Evolutionary conservation across 1,140 invertebrate genomes (phyloP), one percentile per base, ranked within the genome.

Genomic region (Contarinia nasturtii): DNA sequence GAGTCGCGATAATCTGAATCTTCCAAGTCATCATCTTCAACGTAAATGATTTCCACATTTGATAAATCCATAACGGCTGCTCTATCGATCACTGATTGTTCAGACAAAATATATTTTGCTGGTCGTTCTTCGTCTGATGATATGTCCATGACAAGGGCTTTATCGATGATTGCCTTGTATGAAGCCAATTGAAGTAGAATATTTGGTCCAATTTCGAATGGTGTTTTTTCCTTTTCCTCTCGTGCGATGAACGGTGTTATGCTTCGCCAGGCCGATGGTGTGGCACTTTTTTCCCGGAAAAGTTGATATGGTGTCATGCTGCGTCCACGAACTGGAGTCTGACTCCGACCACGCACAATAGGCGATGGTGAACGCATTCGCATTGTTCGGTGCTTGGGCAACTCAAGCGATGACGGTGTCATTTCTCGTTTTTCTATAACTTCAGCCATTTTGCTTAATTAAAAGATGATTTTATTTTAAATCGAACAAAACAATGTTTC

Each of bases 1-100:
- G 41, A 43, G 7, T 43, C 43, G 7, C 43, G 7, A n/a, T 27
- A 19, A 44, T 22, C 43, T 15, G 41, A 43, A 27, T 44, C 43
- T 27, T n/a, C 14, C 8, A 22, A 19, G 12, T 27, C 27, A 33
- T 44, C 43, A 44, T 63, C 61, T 50, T 63, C 61, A 4, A 63
- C 57, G 49, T 63, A 63, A 36, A 63, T 63, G 57, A 63, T 61
- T 61, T 63, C 60, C 56, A 63, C 60, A 54, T 63, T 63, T 18
- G 61, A 63, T 14, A 63, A 59, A 48, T 63, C 61, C 61, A 63
- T 63, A 53, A 63, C 61, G 49, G 61, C 61, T 50, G 61, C 61
- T 48, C 61, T 61, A 60, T 63, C 61, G 48, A 63, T 63, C 18
- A 63, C 61, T 42, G 61, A 63, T 27, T 63, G 33, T 52, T 63